These are phyloP conservation scores for Busseola fusca DNA, from an alignment of 2,888 invertebrate genomes.

Conservation along the genomic window DNA sequence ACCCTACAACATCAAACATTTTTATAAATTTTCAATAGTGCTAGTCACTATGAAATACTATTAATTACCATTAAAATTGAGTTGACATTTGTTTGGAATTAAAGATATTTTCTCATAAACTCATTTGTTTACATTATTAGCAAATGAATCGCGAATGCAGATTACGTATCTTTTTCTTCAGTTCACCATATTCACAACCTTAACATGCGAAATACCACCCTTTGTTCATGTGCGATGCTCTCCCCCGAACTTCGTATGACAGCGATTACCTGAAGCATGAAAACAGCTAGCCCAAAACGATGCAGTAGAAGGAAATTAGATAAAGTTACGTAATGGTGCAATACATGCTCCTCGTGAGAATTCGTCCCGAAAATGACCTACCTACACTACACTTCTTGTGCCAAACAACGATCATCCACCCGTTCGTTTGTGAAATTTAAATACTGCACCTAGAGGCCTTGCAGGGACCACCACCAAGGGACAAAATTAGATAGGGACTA, in stretches of 20 bases:
- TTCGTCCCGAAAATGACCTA: neutral
- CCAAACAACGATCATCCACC: neutral
- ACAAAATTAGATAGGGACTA: neutral
- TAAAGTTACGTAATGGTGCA: neutral
- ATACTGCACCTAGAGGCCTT: neutral
- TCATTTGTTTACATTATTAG: too few species aligned
- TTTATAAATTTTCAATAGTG: too few species aligned
- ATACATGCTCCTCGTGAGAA: neutral
- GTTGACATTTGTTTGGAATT: too few species aligned
- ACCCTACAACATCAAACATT: too few species aligned
- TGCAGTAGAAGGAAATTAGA: neutral
- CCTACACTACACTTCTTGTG: neutral
- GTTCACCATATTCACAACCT: neutral
- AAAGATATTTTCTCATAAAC: too few species aligned
- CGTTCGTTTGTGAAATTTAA: neutral
- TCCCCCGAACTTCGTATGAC: neutral
- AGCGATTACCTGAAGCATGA: neutral
- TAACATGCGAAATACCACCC: neutral
- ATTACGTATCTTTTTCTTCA: neutral
- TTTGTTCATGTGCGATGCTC: neutral
- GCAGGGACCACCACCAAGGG: too few species aligned
- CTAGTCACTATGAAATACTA: too few species aligned
- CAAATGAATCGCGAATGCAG: too few species aligned
- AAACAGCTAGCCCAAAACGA: neutral
- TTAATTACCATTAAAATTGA: too few species aligned